phyloP scores from a whole-genome alignment of 2,888 invertebrate species.

The Cataglyphis albicans region DNA sequence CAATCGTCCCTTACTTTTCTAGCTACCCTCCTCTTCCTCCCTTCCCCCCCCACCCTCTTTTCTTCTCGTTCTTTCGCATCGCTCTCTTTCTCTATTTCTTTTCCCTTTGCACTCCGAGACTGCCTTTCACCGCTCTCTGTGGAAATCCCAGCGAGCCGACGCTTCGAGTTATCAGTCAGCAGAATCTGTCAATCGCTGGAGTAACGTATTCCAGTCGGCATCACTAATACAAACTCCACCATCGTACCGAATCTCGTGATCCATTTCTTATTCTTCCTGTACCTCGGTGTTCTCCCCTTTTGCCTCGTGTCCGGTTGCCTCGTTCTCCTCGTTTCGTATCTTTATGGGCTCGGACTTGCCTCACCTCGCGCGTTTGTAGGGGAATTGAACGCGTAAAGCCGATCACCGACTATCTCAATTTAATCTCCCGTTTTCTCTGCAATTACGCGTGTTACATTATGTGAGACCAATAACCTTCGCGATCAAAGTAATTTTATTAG shows the following conservation, averaged over 20 bases:
- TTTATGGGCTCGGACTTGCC: constrained; percentile 32
- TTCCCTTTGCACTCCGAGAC: constrained; percentile 5
- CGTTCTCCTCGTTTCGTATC: constrained; percentile 9
- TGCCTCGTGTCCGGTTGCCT: constrained; percentile 14
- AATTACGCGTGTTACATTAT: constrained; percentile 29
- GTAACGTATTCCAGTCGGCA: constrained; percentile 70
- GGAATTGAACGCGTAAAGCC: constrained; percentile 43
- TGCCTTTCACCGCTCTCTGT: constrained; percentile 52
- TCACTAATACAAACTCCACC: constrained; percentile 9
- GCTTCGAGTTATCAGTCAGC: constrained; percentile 74
- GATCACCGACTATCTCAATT: constrained; percentile 50
- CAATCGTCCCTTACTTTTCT: constrained; percentile 65
- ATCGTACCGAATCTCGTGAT: constrained; percentile 42
- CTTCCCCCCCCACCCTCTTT: too few species aligned
- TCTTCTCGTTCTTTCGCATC: background rate
- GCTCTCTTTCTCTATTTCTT: constrained; percentile 15
- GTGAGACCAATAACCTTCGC: background rate
- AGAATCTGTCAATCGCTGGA: constrained; percentile 72
- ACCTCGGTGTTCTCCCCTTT: constrained; percentile 26
- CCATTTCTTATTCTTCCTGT: constrained; percentile 58
- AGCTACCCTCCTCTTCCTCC: background rate
- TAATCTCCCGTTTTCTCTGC: constrained; percentile 30
- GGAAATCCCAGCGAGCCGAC: constrained; percentile 66
- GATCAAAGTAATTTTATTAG: constrained; percentile 13
- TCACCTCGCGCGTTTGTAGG: constrained; percentile 4